Evolutionary conservation across 2,113 vertebrate genomes (phyloP), one percentile per base, ranked within the genome.

Genomic region (Nothoprocta pentlandii): DNA sequence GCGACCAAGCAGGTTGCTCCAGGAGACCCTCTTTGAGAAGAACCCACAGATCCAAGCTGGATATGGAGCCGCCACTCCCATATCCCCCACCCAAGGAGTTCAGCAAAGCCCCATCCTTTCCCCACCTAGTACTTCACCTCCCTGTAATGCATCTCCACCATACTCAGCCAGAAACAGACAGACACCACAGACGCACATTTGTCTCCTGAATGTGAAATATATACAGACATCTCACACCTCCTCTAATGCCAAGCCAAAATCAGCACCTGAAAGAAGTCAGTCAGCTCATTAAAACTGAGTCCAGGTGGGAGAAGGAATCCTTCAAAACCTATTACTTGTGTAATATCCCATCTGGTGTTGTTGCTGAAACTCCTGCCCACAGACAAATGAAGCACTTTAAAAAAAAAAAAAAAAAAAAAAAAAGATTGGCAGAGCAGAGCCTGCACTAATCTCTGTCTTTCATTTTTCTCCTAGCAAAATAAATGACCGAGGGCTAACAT

Each of bases 21-120:
- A 74, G 53, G 39, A 95, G 13, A 21, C 67, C 15, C 44, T n/a
- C 4, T 42, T 46, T 56, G 54, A 42, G 70, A 80, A 59, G 76
- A 87, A 63, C 17, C 6, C 10, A 26, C n/a, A 56, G 30, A 80
- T 30, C 10, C 14, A 61, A n/a, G 28, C 19, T 47, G 28, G 59
- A 46, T 71, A 23, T 3, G 5, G 22, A 87, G 9, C 23, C 0
- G 0, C 3, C 36, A 85, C 2, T n/a, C 81, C 62, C 26, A 54
- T 6, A 58, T 1, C 11, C 25, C 16, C 78, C 23, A 82, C 5
- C 4, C 28, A 12, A 12, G 30, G 17, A 23, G 9, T 51, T 44
- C 69, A 67, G 42, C 56, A 78, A 39, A 90, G 21, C 14, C 75
- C 77, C 39, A 25, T 68, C 44, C 14, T 36, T 15, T 79, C 25